These are phyloP conservation scores for Trissoscelio sp. DNA, from an alignment of 2,888 invertebrate species.

Conservation along the genomic window DNA sequence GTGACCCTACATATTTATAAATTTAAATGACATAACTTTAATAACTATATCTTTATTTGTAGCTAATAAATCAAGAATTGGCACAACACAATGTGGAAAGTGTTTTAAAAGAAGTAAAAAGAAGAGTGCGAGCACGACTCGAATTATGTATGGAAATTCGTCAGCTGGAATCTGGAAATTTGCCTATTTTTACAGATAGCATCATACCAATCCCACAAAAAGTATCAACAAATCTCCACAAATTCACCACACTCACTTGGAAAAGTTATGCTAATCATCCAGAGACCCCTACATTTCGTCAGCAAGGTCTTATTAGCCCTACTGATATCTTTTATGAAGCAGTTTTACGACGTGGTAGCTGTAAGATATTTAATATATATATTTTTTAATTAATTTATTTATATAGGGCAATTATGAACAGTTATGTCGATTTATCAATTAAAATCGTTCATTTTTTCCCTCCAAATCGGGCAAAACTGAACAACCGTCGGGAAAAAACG, in stretches of 20 bases:
- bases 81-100: slow-evolving; percentile 89
- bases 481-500: too few relatives aligned
- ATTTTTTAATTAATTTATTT: neutral
- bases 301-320: slow-evolving; percentile 86
- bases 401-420: too few relatives aligned
- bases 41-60: too few relatives aligned
- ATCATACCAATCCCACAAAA: slow-evolving; percentile 84
- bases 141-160: slow-evolving; percentile 91
- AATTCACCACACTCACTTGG: slow-evolving; percentile 79
- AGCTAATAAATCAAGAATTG: slow-evolving; percentile 80
- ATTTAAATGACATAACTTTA: too few relatives aligned
- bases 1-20: too few relatives aligned
- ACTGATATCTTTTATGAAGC: slow-evolving; percentile 91
- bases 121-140: slow-evolving; percentile 89
- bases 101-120: slow-evolving; percentile 89
- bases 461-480: too few relatives aligned
- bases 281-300: slow-evolving; percentile 74
- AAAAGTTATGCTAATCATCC: slow-evolving; percentile 75
- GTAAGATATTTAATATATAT: slow-evolving; percentile 80
- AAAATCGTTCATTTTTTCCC: too few relatives aligned
- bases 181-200: slow-evolving; percentile 77
- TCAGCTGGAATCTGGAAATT: slow-evolving; percentile 85
- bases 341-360: slow-evolving; percentile 90
- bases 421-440: too few relatives aligned
- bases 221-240: slow-evolving; percentile 86